Base-by-base conservation (phyloP, 2,113 vertebrate genomes). In the Hemicordylus capensis region DNA sequence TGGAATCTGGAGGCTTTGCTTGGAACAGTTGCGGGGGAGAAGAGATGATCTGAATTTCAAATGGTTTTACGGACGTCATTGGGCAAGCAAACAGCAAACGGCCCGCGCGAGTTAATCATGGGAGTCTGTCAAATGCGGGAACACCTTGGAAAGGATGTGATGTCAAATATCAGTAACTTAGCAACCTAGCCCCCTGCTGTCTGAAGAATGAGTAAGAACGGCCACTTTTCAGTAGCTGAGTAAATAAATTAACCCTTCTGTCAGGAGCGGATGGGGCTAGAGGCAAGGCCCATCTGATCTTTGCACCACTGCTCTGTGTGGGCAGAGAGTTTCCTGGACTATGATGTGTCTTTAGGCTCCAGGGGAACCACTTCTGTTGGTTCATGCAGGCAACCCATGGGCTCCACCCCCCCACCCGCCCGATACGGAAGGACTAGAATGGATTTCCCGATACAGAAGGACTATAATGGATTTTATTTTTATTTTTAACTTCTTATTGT, bases 131-230 rank as follows among this genome's bases (percentile, higher is more conserved):
- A 97, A 95, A 96, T 90, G 87, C 88, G 89, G 92, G 91, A 96
- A 96, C 93, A 96, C 95, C 54, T 95, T 94, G 91, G 89, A 93
- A 95, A 96, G 96, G 95, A 95, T 95, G 95, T 97, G 96, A 98
- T 97, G 97, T 97, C 97, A 97, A 96, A 96, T 96, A 95, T 91
- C 88, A 89, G 96, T 97, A 97, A 96, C 96, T 95, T 96, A 97
- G 97, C 96, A 97, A 97, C 95, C 88, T 90, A 84, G 87, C 92
- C 91, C 96, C 95, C 97, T 96, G 90, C 94, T 95, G 91, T 96
- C 95, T 95, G 91, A 89, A 84, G 93, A 95, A 91, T 93, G 94
- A 94, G 86, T 93, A 94, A 96, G 84, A 90, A 91, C 88, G 89
- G 89, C 82, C 91, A 92, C 91, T 96, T 96, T 96, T 95, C 96